Evolutionary conservation across 2,888 invertebrate species (phyloP).

Genomic region (Drosophila meridionalis): DNA sequence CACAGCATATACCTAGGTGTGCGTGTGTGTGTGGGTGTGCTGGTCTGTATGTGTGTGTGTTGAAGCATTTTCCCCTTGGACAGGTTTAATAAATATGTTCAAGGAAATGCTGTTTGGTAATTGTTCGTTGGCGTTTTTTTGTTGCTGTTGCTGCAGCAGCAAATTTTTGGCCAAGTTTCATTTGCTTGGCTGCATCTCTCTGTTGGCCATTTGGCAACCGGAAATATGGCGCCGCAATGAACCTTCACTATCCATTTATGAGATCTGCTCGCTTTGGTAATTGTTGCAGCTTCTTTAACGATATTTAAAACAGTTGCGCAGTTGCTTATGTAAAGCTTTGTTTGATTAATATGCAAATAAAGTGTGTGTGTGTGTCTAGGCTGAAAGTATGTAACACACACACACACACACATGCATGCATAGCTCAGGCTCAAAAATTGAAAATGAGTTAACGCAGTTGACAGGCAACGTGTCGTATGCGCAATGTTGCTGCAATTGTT

Average conservation of each 20-base stretch:
- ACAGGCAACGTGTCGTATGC: constrained; percentile 70
- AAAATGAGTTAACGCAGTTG: constrained; percentile 74
- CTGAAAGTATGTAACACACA: constrained; percentile 5
- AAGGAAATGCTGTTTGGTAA: constrained; percentile 84
- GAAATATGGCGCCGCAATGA: constrained; percentile 79
- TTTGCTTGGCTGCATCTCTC: constrained; percentile 49
- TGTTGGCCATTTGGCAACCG: constrained; percentile 48
- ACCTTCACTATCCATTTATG: constrained; percentile 79
- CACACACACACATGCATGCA: not conserved
- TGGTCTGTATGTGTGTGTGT: constrained; percentile 17
- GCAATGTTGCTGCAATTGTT: constrained; percentile 52
- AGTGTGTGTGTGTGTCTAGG: not conserved
- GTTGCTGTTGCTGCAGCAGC: constrained; percentile 12
- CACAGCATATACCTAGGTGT: constrained; percentile 19
- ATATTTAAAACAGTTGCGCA: constrained; percentile 38
- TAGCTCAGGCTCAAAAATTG: constrained; percentile 51
- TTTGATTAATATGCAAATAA: constrained; percentile 10
- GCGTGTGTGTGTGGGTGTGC: constrained; percentile 9
- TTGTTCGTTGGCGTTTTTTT: constrained; percentile 76
- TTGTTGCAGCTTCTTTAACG: constrained; percentile 44
- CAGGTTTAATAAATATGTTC: constrained; percentile 84
- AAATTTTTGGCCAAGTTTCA: constrained; percentile 46
- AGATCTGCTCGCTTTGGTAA: constrained; percentile 67
- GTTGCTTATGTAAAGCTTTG: constrained; percentile 49
- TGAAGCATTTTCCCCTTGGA: constrained; percentile 73